phyloP scores from a whole-genome alignment of 2,113 vertebrate genomes.

The Calonectris borealis region DNA sequence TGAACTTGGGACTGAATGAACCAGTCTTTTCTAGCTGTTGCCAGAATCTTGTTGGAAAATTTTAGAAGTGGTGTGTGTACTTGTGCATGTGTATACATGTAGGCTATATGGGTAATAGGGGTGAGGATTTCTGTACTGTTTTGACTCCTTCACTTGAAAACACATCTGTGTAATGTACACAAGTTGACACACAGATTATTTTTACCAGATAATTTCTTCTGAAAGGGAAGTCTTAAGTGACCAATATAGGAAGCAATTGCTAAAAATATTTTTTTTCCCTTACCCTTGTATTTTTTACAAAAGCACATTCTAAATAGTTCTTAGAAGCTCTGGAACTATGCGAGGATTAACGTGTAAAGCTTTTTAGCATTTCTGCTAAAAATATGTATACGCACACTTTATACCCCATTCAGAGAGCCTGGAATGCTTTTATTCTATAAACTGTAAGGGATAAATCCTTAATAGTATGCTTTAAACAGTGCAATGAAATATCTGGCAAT shows the following conservation, averaged over 20 bases:
- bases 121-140: neutral
- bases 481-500: neutral
- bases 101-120: neutral
- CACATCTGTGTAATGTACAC: neutral
- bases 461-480: neutral
- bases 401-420: neutral
- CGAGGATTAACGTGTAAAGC: neutral
- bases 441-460: neutral
- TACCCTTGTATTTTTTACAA: neutral
- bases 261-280: neutral
- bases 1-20: neutral
- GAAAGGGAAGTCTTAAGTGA: neutral
- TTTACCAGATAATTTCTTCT: neutral
- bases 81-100: neutral
- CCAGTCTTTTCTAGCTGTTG: neutral
- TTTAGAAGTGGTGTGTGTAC: neutral
- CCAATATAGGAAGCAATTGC: neutral
- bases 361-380: neutral
- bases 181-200: neutral
- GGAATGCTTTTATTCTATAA: neutral
- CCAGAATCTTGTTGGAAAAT: neutral
- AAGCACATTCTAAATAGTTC: neutral
- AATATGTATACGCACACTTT: neutral
- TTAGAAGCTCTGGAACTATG: neutral
- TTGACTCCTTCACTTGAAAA: neutral